Conservation (phyloP, 2,888 invertebrate genomes). For the Peribatodes rhomboidaria region DNA sequence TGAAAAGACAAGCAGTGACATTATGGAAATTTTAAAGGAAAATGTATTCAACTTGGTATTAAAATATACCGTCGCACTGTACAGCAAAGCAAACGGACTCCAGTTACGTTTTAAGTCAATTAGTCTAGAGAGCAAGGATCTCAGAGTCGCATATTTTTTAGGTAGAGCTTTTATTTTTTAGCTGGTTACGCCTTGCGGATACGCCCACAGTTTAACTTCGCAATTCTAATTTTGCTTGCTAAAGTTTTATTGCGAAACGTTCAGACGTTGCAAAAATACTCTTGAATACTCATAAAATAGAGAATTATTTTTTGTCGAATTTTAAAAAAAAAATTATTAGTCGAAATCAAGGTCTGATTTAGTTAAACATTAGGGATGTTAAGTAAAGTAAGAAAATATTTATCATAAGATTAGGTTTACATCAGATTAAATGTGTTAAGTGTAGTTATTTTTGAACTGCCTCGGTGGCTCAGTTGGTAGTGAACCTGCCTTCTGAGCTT, state of each 20-base stretch:
- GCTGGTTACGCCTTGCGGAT: constrained; percentile 14
- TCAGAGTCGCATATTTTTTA: constrained; percentile 44
- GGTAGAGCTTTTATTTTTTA: constrained; percentile 25
- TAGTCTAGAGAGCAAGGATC: constrained; percentile 52
- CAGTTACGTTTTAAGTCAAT: constrained; percentile 68
- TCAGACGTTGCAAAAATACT: not conserved
- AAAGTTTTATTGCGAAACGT: not conserved
- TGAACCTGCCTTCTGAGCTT: too few relatives aligned
- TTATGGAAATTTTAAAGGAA: constrained; percentile 35
- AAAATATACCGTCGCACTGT: constrained; percentile 58
- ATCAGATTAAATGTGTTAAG: too few relatives aligned
- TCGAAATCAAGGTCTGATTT: too few relatives aligned
- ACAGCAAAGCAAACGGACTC: constrained; percentile 69
- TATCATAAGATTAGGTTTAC: too few relatives aligned
- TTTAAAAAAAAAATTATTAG: too few relatives aligned
- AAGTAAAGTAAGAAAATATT: too few relatives aligned
- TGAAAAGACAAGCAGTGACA: constrained; percentile 23
- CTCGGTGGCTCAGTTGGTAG: too few relatives aligned
- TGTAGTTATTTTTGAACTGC: too few relatives aligned
- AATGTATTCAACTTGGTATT: constrained; percentile 58
- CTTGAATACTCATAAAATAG: not conserved
- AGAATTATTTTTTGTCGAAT: too few relatives aligned
- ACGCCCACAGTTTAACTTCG: constrained; percentile 9
- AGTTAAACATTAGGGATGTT: too few relatives aligned
- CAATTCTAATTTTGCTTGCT: constrained; percentile 14